These are phyloP conservation scores for Oenanthe melanoleuca DNA, from an alignment of 2,113 vertebrate genomes.

Conservation along the genomic window DNA sequence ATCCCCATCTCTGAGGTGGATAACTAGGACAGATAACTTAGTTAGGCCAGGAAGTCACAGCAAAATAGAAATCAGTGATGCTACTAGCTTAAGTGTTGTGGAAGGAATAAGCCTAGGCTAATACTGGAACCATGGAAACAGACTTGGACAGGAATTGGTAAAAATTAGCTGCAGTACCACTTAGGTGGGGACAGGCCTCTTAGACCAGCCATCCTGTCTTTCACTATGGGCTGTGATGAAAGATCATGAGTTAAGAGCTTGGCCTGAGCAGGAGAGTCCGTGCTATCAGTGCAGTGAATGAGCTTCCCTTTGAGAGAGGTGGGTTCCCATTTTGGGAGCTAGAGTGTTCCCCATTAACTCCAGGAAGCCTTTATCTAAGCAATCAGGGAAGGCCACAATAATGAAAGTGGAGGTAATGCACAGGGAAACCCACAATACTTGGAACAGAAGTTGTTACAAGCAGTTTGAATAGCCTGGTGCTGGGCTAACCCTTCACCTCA, in stretches of 20 bases:
- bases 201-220: neutral
- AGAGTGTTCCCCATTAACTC: neutral
- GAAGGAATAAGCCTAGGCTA: neutral
- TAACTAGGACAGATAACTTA: neutral
- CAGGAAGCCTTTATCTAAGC: constrained; percentile 26
- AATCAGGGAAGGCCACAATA: neutral
- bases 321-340: neutral
- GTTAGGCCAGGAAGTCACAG: neutral
- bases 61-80: neutral
- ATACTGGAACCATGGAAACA: neutral
- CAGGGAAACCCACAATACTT: neutral
- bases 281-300: neutral
- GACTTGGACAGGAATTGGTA: neutral
- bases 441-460: neutral
- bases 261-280: neutral
- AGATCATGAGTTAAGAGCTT: neutral
- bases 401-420: neutral
- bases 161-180: neutral
- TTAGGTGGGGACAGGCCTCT: neutral
- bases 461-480: neutral
- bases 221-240: neutral
- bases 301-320: neutral
- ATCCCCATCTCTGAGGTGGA: neutral
- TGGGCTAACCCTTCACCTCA: neutral
- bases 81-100: neutral